Base-by-base conservation (phyloP, 2,888 invertebrate species). In the Horisme vitalbata region DNA sequence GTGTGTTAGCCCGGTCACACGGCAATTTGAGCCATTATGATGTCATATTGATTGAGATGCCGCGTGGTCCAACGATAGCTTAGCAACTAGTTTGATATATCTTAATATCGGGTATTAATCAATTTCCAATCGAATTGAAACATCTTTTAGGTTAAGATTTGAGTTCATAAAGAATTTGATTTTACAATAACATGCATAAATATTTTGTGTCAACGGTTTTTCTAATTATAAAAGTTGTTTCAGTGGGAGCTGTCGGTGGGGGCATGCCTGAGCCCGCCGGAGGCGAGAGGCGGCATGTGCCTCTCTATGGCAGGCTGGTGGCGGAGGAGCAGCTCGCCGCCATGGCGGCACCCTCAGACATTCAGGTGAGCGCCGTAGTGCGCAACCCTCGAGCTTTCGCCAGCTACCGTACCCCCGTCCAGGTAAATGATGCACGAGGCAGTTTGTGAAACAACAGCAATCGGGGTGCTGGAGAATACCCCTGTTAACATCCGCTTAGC, bases 231-330 rank as follows among this genome's bases (percentile, higher is more conserved):
- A 5, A 11, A 10, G 20, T 21, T 41, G 38, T 49, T 45, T 21
- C 79, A 88, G 89, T 88, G 82, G 87, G 87, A 71, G 88, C 76
- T 65, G 87, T 85, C 55, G 87, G 85, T 65, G 89, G 85, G 59
- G 82, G 83, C 63, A 82, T 85, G 72, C 82, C 84, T 52, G 86
- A 86, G 65, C 75, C 83, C 59, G 83, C 84, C 52, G 79, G 81
- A 48, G 86, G 85, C 61, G 89, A 89, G 72, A 90, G 93, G 79
- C 92, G 94, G 78, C 94, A 95, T 83, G 94, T 93, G 73, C 96
- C 96, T 63, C 93, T 97, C 68, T 97, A 97, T 86, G 97, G 97
- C 68, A 93, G 97, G 75, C 92, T 97, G 90, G 96, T 97, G 72
- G 95, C 95, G 72, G 97, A 96, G 90, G 97, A 97, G 78, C 96